Evolutionary conservation across 2,888 invertebrate species (phyloP).

Genomic region (Diloba caeruleocephala): DNA sequence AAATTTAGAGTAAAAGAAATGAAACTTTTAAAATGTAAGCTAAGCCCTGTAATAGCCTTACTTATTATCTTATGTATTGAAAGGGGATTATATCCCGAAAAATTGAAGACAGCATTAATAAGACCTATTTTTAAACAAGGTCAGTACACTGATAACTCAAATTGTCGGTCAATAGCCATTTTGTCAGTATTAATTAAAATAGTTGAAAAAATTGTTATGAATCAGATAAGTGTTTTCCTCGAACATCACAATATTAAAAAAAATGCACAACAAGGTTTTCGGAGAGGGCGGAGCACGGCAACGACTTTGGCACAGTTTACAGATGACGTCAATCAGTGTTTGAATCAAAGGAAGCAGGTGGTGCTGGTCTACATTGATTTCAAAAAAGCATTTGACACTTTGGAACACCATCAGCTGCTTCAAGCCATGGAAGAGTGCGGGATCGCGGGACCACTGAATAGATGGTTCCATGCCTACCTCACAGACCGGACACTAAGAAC

Average conservation of each 20-base stretch:
- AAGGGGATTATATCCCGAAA: slow-evolving; percentile 2
- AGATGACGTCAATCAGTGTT: too few relatives aligned
- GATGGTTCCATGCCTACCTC: slow-evolving; percentile 11
- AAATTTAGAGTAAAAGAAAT: slow-evolving; percentile 14
- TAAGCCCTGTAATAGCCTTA: too few relatives aligned
- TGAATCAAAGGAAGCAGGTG: slow-evolving; percentile 6
- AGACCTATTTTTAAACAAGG: slow-evolving; percentile 10
- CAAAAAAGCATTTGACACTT: slow-evolving; percentile 14
- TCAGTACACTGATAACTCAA: slow-evolving; percentile 5
- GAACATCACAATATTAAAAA: too few relatives aligned
- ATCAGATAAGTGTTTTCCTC: slow-evolving; percentile 6
- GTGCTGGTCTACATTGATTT: slow-evolving; percentile 14
- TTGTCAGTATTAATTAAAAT: too few relatives aligned
- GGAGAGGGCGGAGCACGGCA: slow-evolving; percentile 3
- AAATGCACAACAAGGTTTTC: background rate
- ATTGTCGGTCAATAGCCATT: slow-evolving; percentile 12
- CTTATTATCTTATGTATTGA: slow-evolving; percentile 8
- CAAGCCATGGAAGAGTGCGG: slow-evolving; percentile 17
- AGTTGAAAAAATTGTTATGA: slow-evolving; percentile 7
- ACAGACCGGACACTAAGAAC: too few relatives aligned
- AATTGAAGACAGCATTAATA: slow-evolving; percentile 9
- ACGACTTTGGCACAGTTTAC: too few relatives aligned
- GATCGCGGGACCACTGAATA: slow-evolving; percentile 12
- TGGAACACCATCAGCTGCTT: slow-evolving; percentile 14
- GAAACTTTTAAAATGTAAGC: background rate